A percentile compares a stretch with the other conserved stretches of the same genome.
Conservation (phyloP, 2,888 invertebrate genomes). For the Escarpia spicata region DNA sequence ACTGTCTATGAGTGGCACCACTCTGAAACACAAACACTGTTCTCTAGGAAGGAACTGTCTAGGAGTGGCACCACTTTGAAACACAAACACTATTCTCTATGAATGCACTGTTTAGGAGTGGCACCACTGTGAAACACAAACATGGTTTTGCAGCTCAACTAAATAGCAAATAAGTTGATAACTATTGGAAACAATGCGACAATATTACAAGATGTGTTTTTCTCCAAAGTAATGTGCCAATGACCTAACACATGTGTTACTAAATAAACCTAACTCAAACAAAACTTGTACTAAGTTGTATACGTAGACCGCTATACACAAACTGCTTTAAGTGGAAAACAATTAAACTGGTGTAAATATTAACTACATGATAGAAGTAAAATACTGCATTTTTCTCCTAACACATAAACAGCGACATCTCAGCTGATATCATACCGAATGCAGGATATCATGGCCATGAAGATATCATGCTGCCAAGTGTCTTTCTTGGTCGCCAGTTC, state of each 20-base stretch:
- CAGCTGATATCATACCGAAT: neutral
- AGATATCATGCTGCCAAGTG: slow-evolving; percentile 35
- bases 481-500: slow-evolving; percentile 26
- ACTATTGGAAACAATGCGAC: too few relatives aligned
- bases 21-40: too few relatives aligned
- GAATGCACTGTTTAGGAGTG: too few relatives aligned
- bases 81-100: too few relatives aligned
- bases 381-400: neutral
- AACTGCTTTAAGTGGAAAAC: neutral
- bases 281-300: neutral
- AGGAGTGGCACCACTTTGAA: too few relatives aligned
- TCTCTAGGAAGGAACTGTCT: too few relatives aligned
- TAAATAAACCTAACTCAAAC: neutral
- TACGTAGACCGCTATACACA: neutral
- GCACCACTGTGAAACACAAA: too few relatives aligned
- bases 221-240: neutral
- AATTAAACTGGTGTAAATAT: neutral
- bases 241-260: neutral
- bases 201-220: neutral
- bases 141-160: too few relatives aligned
- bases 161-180: too few relatives aligned
- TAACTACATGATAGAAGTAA: neutral
- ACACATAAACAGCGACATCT: neutral
- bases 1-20: too few relatives aligned
- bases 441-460: slow-evolving; percentile 28